phyloP scores from a whole-genome alignment of 64 coral and sea anemone species.

The Stichodactyla mertensii region DNA sequence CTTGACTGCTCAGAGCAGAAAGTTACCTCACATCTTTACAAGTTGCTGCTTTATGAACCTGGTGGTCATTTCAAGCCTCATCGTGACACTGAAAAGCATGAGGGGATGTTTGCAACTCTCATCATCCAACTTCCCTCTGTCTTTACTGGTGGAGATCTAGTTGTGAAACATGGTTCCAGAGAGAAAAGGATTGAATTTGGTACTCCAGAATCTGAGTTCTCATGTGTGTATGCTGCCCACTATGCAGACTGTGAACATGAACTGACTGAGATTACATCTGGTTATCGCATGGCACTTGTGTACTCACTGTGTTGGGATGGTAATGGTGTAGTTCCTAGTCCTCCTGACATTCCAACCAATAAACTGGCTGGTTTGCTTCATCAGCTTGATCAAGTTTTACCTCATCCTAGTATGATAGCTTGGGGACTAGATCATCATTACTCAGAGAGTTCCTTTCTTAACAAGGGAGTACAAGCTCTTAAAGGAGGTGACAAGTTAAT shows the following conservation, averaged over 20 bases:
- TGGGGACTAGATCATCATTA: no score
- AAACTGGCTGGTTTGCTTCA: background rate
- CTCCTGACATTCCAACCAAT: constrained; percentile 4
- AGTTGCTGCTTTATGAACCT: constrained; percentile 28
- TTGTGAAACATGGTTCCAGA: constrained; percentile 18
- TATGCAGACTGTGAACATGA: constrained; percentile 46
- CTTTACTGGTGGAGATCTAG: constrained; percentile 16
- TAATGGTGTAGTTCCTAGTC: constrained; percentile 34
- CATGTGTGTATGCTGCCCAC: constrained; percentile 37
- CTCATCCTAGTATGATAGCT: background rate
- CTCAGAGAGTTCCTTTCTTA: background rate
- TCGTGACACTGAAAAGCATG: constrained; percentile 27
- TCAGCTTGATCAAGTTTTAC: background rate
- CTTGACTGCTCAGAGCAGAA: background rate
- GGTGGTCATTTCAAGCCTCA: constrained; percentile 45
- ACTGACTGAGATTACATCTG: constrained; percentile 2
- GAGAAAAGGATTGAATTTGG: constrained; percentile 16
- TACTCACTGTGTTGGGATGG: no score
- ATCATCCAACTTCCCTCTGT: constrained; percentile 21
- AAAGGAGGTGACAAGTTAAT: constrained; percentile 36
- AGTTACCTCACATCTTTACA: constrained; percentile 29
- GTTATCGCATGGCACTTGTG: constrained; percentile 19
- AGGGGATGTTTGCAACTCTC: constrained; percentile 22
- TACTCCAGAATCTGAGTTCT: background rate
- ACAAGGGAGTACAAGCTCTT: constrained; percentile 18